Evolutionary conservation across 2,797 vertebrate species (phyloP).

Genomic region (Xiphorhynchus erythropygius): DNA sequence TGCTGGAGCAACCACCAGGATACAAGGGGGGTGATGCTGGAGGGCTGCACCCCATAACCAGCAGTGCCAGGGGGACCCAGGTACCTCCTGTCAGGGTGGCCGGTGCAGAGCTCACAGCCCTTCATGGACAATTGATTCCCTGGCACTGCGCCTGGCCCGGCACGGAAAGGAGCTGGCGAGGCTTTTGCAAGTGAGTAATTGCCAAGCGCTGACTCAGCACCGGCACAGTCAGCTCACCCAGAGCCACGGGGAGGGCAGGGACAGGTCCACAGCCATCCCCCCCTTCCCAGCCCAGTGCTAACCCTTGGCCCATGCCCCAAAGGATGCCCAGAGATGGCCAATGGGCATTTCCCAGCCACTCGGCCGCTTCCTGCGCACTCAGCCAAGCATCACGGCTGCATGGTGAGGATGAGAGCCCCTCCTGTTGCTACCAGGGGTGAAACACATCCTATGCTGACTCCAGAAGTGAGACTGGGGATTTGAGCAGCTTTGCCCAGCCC

Average conservation of each 20-base stretch:
- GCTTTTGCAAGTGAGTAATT: not conserved
- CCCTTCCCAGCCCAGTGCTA: not conserved
- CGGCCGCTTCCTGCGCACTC: fast-evolving
- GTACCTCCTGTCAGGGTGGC: not conserved
- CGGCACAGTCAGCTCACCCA: not conserved
- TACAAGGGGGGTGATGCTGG: fast-evolving
- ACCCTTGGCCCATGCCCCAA: not conserved
- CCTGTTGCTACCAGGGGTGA: not conserved
- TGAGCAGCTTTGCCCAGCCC: not conserved
- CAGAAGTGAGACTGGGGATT: not conserved
- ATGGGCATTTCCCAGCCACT: not conserved
- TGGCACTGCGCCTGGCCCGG: not conserved
- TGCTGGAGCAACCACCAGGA: not conserved
- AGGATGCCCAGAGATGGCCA: fast-evolving
- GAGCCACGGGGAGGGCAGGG: not conserved
- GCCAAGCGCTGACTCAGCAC: slow-evolving; percentile 5
- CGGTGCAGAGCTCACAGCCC: not conserved
- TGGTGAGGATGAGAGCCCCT: fast-evolving
- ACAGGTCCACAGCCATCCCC: fast-evolving
- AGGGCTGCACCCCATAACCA: fast-evolving
- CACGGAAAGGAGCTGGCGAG: not conserved
- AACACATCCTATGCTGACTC: fast-evolving
- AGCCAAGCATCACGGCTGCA: not conserved
- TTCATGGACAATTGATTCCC: not conserved
- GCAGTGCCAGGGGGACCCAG: fast-evolving